Evolutionary conservation across 2,113 vertebrate species (phyloP).

Genomic region (Butorides virescens): DNA sequence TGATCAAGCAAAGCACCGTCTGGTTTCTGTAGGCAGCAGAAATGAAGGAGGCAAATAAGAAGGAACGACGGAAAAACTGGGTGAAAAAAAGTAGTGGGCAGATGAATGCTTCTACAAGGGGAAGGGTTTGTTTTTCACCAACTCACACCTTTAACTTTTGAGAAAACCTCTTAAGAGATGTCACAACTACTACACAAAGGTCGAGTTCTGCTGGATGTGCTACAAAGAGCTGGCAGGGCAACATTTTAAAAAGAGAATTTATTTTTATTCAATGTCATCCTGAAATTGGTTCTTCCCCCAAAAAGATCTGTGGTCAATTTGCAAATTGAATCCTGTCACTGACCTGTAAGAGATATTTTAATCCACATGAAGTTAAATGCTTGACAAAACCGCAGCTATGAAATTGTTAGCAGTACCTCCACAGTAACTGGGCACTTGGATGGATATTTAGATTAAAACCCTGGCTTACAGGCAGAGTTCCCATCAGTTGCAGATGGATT

Average conservation of each 20-base stretch:
- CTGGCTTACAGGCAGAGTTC: not conserved
- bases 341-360: not conserved
- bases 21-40: not conserved
- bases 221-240: not conserved
- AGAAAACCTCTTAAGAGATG: not conserved
- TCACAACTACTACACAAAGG: not conserved
- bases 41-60: not conserved
- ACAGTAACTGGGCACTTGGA: not conserved
- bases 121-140: not conserved
- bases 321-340: conserved; percentile 31
- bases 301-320: not conserved
- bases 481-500: not conserved
- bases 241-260: not conserved
- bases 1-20: not conserved
- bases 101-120: not conserved
- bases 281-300: not conserved
- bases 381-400: not conserved
- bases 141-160: not conserved
- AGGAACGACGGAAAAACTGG: not conserved
- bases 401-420: not conserved
- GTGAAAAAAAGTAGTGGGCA: not conserved
- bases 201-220: not conserved
- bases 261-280: not conserved
- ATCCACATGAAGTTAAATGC: not conserved
- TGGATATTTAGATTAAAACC: not conserved